phyloP scores from a whole-genome alignment of 2,888 invertebrate genomes.

The Acrobasis consociella region DNA sequence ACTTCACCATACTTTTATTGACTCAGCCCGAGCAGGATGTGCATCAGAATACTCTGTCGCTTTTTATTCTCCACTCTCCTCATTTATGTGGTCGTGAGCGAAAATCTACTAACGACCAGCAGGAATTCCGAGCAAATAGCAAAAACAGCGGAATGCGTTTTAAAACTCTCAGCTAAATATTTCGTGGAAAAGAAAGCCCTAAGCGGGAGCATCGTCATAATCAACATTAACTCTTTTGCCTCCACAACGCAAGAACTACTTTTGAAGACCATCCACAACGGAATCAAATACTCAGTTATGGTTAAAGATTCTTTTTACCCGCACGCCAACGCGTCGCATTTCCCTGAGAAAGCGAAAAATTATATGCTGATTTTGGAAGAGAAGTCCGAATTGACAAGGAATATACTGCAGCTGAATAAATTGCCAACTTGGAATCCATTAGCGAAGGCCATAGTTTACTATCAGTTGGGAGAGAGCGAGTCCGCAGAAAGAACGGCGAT shows the following conservation, averaged over 20 bases:
- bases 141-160: constrained; percentile 76
- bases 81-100: constrained; percentile 48
- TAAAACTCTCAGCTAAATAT: constrained; percentile 78
- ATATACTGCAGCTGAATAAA: constrained; percentile 73
- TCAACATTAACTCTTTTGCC: constrained; percentile 72
- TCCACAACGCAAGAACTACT: constrained; percentile 68
- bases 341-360: constrained; percentile 80
- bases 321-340: constrained; percentile 79
- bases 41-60: constrained; percentile 36
- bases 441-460: constrained; percentile 74
- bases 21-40: constrained; percentile 41
- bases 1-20: constrained; percentile 26
- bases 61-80: constrained; percentile 45
- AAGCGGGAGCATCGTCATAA: constrained; percentile 77
- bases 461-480: constrained; percentile 58
- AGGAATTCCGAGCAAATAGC: constrained; percentile 63
- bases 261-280: constrained; percentile 70
- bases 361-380: constrained; percentile 79
- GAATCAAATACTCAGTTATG: constrained; percentile 77
- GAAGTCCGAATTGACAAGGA: constrained; percentile 68
- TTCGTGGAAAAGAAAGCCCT: constrained; percentile 77
- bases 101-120: constrained; percentile 61
- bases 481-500: constrained; percentile 54
- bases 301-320: constrained; percentile 76
- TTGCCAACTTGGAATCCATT: constrained; percentile 79